These are phyloP conservation scores for Cheilosia pagana DNA, from an alignment of 2,888 invertebrate species.

Conservation along the genomic window DNA sequence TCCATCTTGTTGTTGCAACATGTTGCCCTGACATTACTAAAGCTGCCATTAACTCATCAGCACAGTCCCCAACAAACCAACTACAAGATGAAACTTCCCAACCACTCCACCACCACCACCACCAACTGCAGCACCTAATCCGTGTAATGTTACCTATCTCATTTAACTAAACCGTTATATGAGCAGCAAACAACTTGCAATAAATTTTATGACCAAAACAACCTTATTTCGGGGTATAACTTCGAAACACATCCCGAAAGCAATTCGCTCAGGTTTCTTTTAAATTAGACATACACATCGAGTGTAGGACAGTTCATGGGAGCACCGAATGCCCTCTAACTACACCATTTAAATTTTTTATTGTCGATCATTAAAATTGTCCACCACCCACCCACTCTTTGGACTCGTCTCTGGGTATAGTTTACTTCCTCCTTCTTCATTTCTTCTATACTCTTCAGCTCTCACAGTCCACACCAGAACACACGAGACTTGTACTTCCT, in stretches of 20 bases:
- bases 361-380: conserved; percentile 70
- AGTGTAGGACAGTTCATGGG: conserved; percentile 2
- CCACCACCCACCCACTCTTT: conserved; percentile 60
- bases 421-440: conserved; percentile 60
- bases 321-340: conserved; percentile 49
- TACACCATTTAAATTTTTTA: conserved; percentile 56
- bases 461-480: conserved; percentile 5
- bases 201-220: conserved; percentile 17
- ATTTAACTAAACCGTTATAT: conserved; percentile 23
- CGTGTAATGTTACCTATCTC: neutral
- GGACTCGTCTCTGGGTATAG: neutral
- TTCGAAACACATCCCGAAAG: conserved; percentile 1
- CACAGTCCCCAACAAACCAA: neutral
- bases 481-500: conserved; percentile 3
- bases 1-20: too few species aligned
- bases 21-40: too few species aligned
- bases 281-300: conserved; percentile 38
- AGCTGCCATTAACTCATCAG: too few species aligned
- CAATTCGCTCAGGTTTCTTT: conserved; percentile 15
- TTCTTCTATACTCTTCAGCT: conserved; percentile 10
- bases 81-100: neutral
- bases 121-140: neutral
- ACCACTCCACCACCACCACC: neutral
- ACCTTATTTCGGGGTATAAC: neutral
- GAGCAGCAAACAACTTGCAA: conserved; percentile 11